A percentile compares a stretch with the other conserved stretches of the same genome.
These are phyloP conservation scores for Sarotherodon lohbergeri DNA, from an alignment of 2,113 vertebrate genomes.

Conservation along the genomic window DNA sequence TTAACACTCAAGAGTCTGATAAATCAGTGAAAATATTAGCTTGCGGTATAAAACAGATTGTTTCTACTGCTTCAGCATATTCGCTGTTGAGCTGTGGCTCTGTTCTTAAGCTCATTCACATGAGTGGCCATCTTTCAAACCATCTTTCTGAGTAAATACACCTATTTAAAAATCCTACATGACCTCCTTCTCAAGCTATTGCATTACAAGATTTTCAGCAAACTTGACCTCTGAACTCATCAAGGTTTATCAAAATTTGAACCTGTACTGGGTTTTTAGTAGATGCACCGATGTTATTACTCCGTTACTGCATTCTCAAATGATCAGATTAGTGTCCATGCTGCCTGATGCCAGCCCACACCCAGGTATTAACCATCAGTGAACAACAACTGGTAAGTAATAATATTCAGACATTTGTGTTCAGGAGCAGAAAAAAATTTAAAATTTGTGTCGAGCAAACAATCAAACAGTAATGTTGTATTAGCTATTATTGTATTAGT, in stretches of 20 bases:
- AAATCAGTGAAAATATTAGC: background rate
- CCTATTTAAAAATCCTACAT: background rate
- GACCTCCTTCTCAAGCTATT: background rate
- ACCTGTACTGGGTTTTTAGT: background rate
- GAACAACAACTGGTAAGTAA: background rate
- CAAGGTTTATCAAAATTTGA: background rate
- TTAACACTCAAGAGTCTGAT: background rate
- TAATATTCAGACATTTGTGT: background rate
- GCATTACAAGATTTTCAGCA: background rate
- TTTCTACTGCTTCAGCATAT: background rate
- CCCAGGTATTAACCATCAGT: background rate
- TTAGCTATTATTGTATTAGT: background rate
- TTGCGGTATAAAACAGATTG: background rate
- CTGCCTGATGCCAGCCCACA: background rate
- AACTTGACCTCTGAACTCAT: background rate
- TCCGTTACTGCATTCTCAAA: background rate
- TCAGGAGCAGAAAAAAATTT: background rate
- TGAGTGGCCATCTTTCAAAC: background rate
- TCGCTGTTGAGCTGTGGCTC: background rate
- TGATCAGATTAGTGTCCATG: background rate
- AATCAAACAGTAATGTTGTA: background rate
- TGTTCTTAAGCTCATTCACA: background rate
- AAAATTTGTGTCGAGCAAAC: background rate
- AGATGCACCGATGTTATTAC: background rate
- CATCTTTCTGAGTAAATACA: background rate